Evolutionary conservation across 2,888 invertebrate genomes (phyloP), one percentile per base, ranked within the genome.

Genomic region (Tortricodes alternella): DNA sequence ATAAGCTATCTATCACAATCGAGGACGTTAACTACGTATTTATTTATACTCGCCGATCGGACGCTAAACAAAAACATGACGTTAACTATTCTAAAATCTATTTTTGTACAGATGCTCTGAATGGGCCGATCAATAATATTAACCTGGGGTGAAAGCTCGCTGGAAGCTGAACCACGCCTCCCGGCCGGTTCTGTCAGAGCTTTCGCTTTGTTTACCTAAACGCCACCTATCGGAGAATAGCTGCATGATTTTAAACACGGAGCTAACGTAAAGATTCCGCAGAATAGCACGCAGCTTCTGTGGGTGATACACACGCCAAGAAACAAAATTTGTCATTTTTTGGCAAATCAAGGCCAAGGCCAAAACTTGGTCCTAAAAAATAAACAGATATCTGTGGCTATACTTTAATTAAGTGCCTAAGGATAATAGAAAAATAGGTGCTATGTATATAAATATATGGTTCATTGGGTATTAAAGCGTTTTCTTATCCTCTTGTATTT

Each of bases 81-180:
- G 68, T 78, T 78, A 72, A 73, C 73, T 66, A 62, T 66, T 66
- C 62, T 61, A 63, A 66, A 67, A 69, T 64, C 59, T 84, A 74
- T 84, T 83, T 83, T 80, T 76, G 69, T 70, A 50, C 59, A 44
- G 51, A 41, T 58, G 58, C 57, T 71, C 63, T 68, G 73, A 69
- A 70, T 73, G 71, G 62, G 58, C 56, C 76, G 82, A 87, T 89
- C 89, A 82, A 89, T 89, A 85, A 71, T n/a, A n/a, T 76, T 75
- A 70, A 74, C 69, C 66, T 68, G 74, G 83, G 85, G 86, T 81
- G 82, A 85, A 86, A 83, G 85, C 83, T 80, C 74, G 34, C 19
- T 9, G 39, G 61, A 63, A 67, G 66, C 62, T 61, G 60, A 64
- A 76, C 86, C 88, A 83, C 87, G 80, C 86, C 85, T 82, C 74